Percentiles rank a stretch among this genome's conserved stretches.
Evolutionary conservation across 2,113 vertebrate species (phyloP).

Genomic region (Nannobrachium achirus): DNA sequence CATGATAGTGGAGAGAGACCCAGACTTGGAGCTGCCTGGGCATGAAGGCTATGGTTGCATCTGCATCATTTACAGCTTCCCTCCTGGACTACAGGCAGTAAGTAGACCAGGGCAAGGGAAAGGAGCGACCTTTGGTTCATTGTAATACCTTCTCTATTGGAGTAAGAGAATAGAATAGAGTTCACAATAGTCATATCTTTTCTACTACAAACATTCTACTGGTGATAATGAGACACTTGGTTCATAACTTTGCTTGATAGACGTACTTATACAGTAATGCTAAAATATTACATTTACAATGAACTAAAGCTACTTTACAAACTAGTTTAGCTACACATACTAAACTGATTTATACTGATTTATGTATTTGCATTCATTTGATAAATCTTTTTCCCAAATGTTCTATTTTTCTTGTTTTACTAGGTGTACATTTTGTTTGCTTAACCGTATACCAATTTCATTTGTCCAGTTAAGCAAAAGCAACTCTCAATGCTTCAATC

Average conservation of each 20-base stretch:
- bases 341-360: no score
- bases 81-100: conserved; percentile 90
- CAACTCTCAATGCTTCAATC: no score
- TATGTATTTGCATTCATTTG: no score
- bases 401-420: no score
- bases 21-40: conserved; percentile 88
- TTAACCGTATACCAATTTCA: no score
- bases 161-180: no score
- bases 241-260: not conserved
- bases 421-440: no score
- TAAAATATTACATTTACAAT: not conserved
- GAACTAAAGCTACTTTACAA: no score
- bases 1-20: conserved; percentile 92
- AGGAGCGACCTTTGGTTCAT: not conserved
- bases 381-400: no score
- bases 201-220: not conserved
- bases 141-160: no score
- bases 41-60: conserved; percentile 93
- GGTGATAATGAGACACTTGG: not conserved
- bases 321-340: no score
- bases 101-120: conserved; percentile 61
- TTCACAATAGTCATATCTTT: not conserved
- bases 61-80: conserved; percentile 96
- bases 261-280: not conserved
- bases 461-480: no score